Conservation (phyloP, 2,888 invertebrate species). For the Ichneumoninae sp. region DNA sequence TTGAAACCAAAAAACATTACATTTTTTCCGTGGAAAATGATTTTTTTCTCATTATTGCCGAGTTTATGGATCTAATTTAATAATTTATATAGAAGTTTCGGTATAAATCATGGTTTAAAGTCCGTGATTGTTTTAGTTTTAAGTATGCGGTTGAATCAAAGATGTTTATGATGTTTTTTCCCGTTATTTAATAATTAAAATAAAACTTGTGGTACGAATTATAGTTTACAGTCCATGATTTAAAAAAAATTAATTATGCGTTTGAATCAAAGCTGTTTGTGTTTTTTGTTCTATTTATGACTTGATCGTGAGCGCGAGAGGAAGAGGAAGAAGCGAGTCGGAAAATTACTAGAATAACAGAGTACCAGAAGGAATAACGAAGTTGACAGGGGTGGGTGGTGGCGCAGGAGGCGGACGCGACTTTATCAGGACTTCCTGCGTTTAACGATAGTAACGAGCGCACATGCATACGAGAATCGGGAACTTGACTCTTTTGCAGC, state of each 20-base stretch:
- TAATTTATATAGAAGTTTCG: too few relatives aligned
- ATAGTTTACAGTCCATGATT: neutral
- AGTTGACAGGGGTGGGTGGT: constrained; percentile 69
- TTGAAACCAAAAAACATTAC: neutral
- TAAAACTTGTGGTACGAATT: neutral
- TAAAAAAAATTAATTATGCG: neutral
- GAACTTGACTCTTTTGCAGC: constrained; percentile 45
- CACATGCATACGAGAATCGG: constrained; percentile 60
- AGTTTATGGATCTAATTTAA: neutral
- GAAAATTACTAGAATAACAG: constrained; percentile 9
- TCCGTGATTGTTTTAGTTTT: too few relatives aligned
- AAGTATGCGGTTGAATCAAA: neutral
- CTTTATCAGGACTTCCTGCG: constrained; percentile 79
- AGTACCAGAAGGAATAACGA: constrained; percentile 64
- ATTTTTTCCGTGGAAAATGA: neutral
- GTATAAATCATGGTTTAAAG: too few relatives aligned
- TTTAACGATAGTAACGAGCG: constrained; percentile 74
- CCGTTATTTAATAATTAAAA: neutral
- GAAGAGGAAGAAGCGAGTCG: constrained; percentile 58
- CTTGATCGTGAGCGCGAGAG: neutral
- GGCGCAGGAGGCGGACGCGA: constrained; percentile 74
- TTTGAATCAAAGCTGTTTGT: neutral
- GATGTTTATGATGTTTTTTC: neutral
- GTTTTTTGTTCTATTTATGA: neutral
- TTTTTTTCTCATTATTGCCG: neutral